Percentiles rank a stretch among this genome's conserved stretches.
Conservation (phyloP, 1,140 invertebrate genomes). For the Bombus difficillimus region DNA sequence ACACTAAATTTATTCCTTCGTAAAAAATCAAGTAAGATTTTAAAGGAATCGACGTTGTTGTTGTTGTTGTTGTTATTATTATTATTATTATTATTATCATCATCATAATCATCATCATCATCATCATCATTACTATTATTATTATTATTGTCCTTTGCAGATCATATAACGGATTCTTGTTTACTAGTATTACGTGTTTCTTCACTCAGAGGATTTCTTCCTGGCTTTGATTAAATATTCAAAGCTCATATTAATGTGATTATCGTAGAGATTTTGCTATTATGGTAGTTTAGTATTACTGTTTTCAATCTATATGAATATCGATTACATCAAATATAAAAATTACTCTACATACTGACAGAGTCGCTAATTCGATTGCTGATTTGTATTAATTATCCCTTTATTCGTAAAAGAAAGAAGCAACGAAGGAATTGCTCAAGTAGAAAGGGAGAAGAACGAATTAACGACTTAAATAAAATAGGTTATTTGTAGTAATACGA, state of each 20-base stretch:
- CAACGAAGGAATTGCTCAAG: neutral
- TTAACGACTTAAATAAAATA: neutral
- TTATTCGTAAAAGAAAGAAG: neutral
- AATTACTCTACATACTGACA: neutral
- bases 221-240: no score
- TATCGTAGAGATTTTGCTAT: no score
- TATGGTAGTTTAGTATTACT: no score
- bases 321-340: neutral
- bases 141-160: no score
- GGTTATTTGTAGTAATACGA: neutral
- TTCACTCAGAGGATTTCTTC: no score
- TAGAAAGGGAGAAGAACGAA: neutral
- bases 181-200: no score
- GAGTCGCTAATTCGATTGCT: neutral
- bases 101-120: no score
- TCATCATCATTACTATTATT: no score
- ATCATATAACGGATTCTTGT: no score
- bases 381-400: neutral
- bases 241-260: no score
- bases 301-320: neutral
- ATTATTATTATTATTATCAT: neutral
- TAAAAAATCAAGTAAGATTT: neutral
- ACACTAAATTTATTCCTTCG: neutral
- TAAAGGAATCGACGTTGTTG: neutral
- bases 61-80: no score